These are phyloP conservation scores for Hypothenemus hampei DNA, from an alignment of 1,140 invertebrate species.

Conservation along the genomic window DNA sequence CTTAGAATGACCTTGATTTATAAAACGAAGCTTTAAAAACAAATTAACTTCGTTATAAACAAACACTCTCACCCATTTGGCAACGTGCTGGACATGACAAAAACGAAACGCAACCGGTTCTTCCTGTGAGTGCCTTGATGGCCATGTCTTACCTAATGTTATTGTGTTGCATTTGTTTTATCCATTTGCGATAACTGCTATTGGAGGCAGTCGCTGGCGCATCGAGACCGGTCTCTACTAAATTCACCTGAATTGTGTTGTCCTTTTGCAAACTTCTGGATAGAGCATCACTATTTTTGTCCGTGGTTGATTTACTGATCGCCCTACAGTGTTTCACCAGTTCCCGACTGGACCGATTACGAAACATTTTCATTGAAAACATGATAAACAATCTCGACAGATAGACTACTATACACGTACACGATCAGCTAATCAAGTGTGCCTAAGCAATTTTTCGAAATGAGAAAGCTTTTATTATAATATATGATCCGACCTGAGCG, in stretches of 20 bases:
- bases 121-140: no score
- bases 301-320: slow-evolving; percentile 54
- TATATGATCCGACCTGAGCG: no score
- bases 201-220: slow-evolving; percentile 14
- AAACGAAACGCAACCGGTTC: no score
- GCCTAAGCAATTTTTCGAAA: no score
- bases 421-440: no score
- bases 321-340: slow-evolving; percentile 43
- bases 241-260: slow-evolving; percentile 14
- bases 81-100: no score
- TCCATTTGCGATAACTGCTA: slow-evolving; percentile 39
- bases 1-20: no score
- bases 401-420: no score
- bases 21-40: no score
- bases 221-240: neutral
- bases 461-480: no score
- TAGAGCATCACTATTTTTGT: slow-evolving; percentile 55
- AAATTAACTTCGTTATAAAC: no score
- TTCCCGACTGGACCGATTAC: slow-evolving; percentile 46
- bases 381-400: slow-evolving; percentile 41
- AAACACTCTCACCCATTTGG: no score
- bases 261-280: slow-evolving; percentile 47
- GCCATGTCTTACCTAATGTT: slow-evolving; percentile 42
- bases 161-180: slow-evolving; percentile 36
- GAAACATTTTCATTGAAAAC: slow-evolving; percentile 47